Evolutionary conservation across 1,140 invertebrate species (phyloP), one percentile per base, ranked within the genome.

Genomic region (Dufourea novaeangliae): DNA sequence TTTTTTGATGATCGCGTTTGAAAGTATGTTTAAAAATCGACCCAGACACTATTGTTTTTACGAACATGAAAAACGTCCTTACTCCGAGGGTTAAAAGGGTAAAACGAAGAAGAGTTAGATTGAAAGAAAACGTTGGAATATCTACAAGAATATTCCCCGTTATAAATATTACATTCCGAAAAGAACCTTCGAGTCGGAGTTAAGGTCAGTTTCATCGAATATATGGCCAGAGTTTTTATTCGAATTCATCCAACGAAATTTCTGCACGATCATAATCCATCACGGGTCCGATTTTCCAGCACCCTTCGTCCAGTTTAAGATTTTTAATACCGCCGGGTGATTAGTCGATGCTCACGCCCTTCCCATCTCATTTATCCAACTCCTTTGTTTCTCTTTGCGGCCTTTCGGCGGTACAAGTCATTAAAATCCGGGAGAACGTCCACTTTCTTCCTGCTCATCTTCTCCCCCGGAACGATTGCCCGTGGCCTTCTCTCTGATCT

Each of bases 401-500:
- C 75, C 72, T 72, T 79, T 71, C 79, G 80, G 79, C 86, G 82
- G 77, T 71, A 81, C 78, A 66, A 84, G 74, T 85, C 73, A 79
- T 80, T 78, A 83, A 82, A 82, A 52, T 39, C 52, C 39, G 56
- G 27, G 66, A 27, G 61, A 66, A 62, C 72, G 54, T 64, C 64
- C 67, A n/a, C 56, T 37, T 11, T 57, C 62, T 67, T 50, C 44
- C 46, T 56, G 44, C 27, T 68, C 71, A 69, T 77, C 67, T 63
- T 75, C 32, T 14, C 52, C 20, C 46, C 29, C 52, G 32, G 8
- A 70, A 74, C 61, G 56, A 75, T 80, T 72, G 78, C 78, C 73
- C 27, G 64, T 39, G 72, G 78, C 81, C 61, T 46, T 50, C 46
- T 50, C 46, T 71, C 68, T 81, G 86, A 86, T 87, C 76, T 81